Evolutionary conservation across 2,888 invertebrate genomes (phyloP), one percentile per base, ranked within the genome.

Genomic region (Euclidia mi): DNA sequence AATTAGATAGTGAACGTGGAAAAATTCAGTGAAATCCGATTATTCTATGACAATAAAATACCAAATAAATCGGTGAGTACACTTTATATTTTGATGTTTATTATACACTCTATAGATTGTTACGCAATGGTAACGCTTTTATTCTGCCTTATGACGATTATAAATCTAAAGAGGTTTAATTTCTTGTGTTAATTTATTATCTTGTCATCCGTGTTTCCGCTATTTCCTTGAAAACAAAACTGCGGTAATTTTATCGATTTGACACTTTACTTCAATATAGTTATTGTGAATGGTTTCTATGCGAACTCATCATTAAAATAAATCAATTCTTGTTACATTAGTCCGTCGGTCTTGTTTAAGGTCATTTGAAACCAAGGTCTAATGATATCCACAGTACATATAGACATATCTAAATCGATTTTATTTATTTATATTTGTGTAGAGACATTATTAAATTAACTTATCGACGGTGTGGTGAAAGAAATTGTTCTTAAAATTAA

Each of bases 181-280:
- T 51, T 29, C 17, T 28, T 17, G 29, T 50, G 18, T 3, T 44
- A 51, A 42, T 55, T 56, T 48, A 37, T 52, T 46, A 35, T 50
- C 45, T 44, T 60, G 44, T 55, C 64, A 61, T 41, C 61, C 20
- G 52, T 65, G 68, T 65, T 58, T 29, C 50, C 48, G 57, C 46
- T 50, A 76, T 83, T 89, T 84, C 85, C 84, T 84, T 85, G 82
- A 88, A 88, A 88, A 88, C 87, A 89, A 87, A 94, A 94, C 94
- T 95, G 95, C 95, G 95, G 95, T 94, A 94, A 91, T 91, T 94
- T 94, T 95, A 95, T 95, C 90, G 95, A 95, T 95, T 94, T 81
- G 86, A 87, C 88, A 88, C 85, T 81, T 85, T 86, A 85, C 84
- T 82, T 81, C 75, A 81, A 87, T 89, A 82, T 82, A 79, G 73